These are phyloP conservation scores for Drosophila nr. medialis DNA, from an alignment of 2,888 invertebrate species.

Conservation along the genomic window DNA sequence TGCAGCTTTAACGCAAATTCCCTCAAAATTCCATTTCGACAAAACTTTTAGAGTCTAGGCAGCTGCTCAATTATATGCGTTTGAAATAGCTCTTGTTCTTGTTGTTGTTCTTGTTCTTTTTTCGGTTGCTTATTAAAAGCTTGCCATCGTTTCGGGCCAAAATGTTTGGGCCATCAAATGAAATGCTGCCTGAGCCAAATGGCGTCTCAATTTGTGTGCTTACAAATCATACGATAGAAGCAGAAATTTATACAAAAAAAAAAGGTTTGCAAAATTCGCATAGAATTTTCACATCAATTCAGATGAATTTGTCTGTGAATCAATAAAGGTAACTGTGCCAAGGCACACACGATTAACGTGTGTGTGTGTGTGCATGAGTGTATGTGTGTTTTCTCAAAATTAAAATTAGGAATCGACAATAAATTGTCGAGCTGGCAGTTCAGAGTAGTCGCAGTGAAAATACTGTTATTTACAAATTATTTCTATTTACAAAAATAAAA, in stretches of 20 bases:
- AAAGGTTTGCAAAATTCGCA: conserved; percentile 19
- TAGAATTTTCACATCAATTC: conserved; percentile 39
- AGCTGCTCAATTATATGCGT: conserved; percentile 59
- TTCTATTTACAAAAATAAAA: background rate
- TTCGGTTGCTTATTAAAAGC: conserved; percentile 67
- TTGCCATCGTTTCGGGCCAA: conserved; percentile 55
- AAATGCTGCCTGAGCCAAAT: conserved; percentile 25
- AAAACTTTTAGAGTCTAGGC: conserved; percentile 45
- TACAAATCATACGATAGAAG: conserved; percentile 38
- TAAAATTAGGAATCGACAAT: conserved; percentile 21
- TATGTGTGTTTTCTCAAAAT: conserved; percentile 24
- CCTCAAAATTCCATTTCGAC: conserved; percentile 4
- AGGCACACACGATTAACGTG: conserved; percentile 22
- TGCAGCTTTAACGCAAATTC: conserved; percentile 49
- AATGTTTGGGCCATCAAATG: conserved; percentile 55
- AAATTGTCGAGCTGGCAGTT: no score
- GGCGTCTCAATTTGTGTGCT: conserved; percentile 42
- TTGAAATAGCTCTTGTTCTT: conserved; percentile 36
- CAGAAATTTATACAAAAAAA: background rate
- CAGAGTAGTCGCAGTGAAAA: background rate
- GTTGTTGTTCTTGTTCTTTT: conserved; percentile 42
- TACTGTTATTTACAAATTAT: background rate
- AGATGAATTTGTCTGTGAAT: conserved; percentile 53
- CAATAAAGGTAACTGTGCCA: conserved; percentile 46
- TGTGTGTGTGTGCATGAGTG: background rate